Conservation (phyloP, 2,888 invertebrate species). For the Ptilodon capucinus region DNA sequence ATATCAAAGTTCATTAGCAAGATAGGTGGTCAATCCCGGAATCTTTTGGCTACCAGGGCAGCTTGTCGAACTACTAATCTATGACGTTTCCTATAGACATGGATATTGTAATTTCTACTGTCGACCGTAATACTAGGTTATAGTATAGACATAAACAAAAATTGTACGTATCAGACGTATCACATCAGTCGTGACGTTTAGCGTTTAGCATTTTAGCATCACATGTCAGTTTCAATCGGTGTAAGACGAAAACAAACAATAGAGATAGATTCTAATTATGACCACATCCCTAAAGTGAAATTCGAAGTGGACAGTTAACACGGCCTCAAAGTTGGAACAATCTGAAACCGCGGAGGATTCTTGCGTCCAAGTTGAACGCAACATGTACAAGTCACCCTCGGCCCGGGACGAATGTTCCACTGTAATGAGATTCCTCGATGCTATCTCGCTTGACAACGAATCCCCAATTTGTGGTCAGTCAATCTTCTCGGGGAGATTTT, state of each 20-base stretch:
- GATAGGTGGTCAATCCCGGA: no score
- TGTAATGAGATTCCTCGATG: conserved; percentile 80
- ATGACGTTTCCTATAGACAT: no score
- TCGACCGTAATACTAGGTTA: no score
- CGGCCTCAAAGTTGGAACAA: conserved; percentile 45
- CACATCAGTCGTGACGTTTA: no score
- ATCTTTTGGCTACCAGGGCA: no score
- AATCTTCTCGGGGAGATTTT: conserved; percentile 65
- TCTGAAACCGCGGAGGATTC: conserved; percentile 58
- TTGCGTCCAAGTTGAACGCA: conserved; percentile 52
- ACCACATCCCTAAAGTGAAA: neutral
- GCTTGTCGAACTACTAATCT: no score
- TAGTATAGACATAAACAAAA: no score
- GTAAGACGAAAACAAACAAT: neutral
- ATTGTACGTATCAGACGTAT: no score
- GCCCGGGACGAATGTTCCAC: conserved; percentile 58
- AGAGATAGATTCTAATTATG: neutral
- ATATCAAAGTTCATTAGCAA: no score
- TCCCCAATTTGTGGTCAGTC: conserved; percentile 80
- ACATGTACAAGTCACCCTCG: conserved; percentile 55
- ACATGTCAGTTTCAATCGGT: no score
- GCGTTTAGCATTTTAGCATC: no score
- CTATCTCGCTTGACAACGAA: conserved; percentile 77
- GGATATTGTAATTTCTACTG: no score
- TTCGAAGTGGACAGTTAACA: conserved; percentile 1